Conservation (phyloP, 2,797 vertebrate species). For the Thalassophryne amazonica region DNA sequence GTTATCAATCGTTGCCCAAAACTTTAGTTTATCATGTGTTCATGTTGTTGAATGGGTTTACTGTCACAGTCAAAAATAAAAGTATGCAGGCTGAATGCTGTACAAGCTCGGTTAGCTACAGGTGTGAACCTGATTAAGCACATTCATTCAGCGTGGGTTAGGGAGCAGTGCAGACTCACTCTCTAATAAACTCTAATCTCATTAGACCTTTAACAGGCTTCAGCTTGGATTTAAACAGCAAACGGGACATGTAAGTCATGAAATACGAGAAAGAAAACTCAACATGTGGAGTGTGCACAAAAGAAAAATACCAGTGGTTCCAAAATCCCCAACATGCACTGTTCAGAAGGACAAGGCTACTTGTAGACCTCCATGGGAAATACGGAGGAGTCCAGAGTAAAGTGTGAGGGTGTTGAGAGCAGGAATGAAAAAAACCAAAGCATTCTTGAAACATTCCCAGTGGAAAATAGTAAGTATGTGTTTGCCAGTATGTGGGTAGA, state of each 20-base stretch:
- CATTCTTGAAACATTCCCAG: conserved; percentile 47
- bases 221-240: conserved; percentile 48
- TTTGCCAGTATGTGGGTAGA: conserved; percentile 62
- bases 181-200: conserved; percentile 71
- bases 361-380: conserved; percentile 54
- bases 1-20: no score
- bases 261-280: conserved; percentile 21
- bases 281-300: conserved; percentile 24
- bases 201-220: conserved; percentile 62
- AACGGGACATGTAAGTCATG: conserved; percentile 20
- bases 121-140: no score
- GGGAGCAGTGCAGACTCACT: conserved; percentile 44
- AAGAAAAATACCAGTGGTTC: conserved; percentile 51
- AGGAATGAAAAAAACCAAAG: conserved; percentile 36
- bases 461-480: conserved; percentile 53
- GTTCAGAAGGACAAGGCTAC: conserved; percentile 35
- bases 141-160: no score
- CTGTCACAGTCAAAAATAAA: no score
- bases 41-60: no score
- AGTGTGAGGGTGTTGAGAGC: conserved; percentile 35
- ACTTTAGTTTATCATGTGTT: no score
- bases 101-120: no score
- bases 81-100: no score
- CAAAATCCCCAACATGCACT: conserved; percentile 14
- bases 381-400: conserved; percentile 34